Conservation (phyloP, 2,888 invertebrate genomes). For the Tetragonisca angustula region DNA sequence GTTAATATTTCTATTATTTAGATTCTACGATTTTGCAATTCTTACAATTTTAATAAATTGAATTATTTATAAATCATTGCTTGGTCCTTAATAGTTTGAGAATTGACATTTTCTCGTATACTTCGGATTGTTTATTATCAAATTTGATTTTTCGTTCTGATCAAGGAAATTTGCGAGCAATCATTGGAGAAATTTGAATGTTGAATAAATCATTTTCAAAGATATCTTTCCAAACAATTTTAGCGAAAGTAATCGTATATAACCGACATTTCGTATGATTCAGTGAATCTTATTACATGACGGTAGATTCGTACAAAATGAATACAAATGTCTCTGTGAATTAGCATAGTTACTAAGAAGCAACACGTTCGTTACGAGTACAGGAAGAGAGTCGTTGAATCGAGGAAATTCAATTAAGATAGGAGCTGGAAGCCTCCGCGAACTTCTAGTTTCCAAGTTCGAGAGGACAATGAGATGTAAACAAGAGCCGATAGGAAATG, state of each 20-base stretch:
- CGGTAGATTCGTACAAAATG: background rate
- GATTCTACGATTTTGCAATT: too few species aligned
- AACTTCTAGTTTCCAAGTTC: constrained; percentile 25
- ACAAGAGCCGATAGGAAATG: constrained; percentile 26
- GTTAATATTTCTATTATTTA: too few species aligned
- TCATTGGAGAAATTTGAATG: background rate
- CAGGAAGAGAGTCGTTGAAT: constrained; percentile 3
- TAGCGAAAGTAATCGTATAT: background rate
- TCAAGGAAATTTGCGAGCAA: background rate
- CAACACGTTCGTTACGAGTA: background rate
- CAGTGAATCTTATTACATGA: background rate
- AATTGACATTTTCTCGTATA: too few species aligned
- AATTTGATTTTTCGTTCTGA: background rate
- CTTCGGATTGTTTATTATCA: too few species aligned
- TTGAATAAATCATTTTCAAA: background rate
- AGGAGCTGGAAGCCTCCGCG: background rate
- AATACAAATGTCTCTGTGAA: background rate
- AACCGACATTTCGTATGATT: too few species aligned
- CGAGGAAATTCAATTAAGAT: constrained; percentile 41
- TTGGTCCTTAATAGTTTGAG: too few species aligned
- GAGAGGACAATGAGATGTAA: constrained; percentile 23
- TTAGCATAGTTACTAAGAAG: background rate
- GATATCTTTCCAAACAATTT: background rate
- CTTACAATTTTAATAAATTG: too few species aligned
- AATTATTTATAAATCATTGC: too few species aligned